Evolutionary conservation across 2,888 invertebrate genomes (phyloP), one percentile per base, ranked within the genome.

Genomic region (Drosophila cracens): DNA sequence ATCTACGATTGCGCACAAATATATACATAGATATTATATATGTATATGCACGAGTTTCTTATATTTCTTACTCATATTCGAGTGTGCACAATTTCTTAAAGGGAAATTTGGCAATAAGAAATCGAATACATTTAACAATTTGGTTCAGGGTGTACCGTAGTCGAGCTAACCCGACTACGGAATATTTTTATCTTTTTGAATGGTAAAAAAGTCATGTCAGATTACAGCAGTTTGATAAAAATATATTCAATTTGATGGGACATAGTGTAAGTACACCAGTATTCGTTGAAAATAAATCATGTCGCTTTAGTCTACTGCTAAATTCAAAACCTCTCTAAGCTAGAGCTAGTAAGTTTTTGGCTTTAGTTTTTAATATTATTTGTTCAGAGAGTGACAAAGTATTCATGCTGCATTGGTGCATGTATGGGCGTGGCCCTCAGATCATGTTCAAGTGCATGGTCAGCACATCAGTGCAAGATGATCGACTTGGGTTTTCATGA

Each of bases 221-320:
- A n/a, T 66, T 74, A 59, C 33, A 36, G 29, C 49, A 54, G 59
- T 36, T 64, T 38, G 66, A 27, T 43, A 43, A 5, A 43, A 27
- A 27, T 34, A 18, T n/a, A 51, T 25, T 49, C 54, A 16, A 21
- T 36, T 40, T 43, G 34, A 5, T n/a, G 25, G 10, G n/a, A 21
- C 8, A 4, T 4, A 16, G 16, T 36, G 36, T 36, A 36, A 4
- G 4, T 33, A 33, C 34, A 34, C 13, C 13, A 13, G 13, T 34
- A 13, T 5, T 13, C 34, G 34, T 13, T 34, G 34, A 34, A 34
- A 34, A 34, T 34, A 1, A 34, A 34, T 13, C 13, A 34, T 7
- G 31, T 34, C 13, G 13, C 6, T 36, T 16, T 16, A 13, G 34
- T 16, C 4, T 5, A 34, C 10, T 38, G 18, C 18, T 38, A 18